Conservation (phyloP, 2,797 vertebrate genomes). For the Tamandua tetradactyla region DNA sequence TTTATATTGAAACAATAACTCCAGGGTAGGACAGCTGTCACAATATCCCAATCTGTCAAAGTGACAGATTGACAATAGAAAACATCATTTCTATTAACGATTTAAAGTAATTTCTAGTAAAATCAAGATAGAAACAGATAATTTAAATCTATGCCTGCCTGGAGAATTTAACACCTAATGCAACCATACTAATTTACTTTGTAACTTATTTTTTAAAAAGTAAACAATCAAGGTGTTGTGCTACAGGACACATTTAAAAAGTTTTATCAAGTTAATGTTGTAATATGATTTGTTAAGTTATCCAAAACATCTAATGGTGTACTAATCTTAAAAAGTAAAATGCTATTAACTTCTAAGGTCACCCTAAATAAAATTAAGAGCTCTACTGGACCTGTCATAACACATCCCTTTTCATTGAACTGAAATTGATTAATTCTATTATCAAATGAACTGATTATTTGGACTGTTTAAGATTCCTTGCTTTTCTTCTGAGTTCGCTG, state of each 20-base stretch:
- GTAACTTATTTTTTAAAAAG: conserved; percentile 51
- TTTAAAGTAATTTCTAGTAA: conserved; percentile 58
- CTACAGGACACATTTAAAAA: conserved; percentile 26
- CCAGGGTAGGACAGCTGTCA: background rate
- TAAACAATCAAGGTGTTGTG: background rate
- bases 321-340: conserved; percentile 50
- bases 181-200: conserved; percentile 3
- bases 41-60: background rate
- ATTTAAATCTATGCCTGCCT: conserved; percentile 17
- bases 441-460: conserved; percentile 26
- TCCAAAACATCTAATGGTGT: conserved; percentile 18
- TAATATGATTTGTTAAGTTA: conserved; percentile 35
- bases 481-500: conserved; percentile 44
- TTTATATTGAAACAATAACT: conserved; percentile 11
- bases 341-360: conserved; percentile 43
- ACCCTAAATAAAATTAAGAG: conserved; percentile 6
- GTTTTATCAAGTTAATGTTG: conserved; percentile 37
- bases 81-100: conserved; percentile 52
- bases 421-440: conserved; percentile 29
- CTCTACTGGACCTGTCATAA: conserved; percentile 3
- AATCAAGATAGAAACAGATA: conserved; percentile 38
- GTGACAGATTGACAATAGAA: too few relatives aligned
- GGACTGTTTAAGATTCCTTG: conserved; percentile 23
- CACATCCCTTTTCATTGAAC: background rate
- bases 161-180: conserved; percentile 17